phyloP scores from a whole-genome alignment of 2,888 invertebrate genomes.

The Epirrita christyi region DNA sequence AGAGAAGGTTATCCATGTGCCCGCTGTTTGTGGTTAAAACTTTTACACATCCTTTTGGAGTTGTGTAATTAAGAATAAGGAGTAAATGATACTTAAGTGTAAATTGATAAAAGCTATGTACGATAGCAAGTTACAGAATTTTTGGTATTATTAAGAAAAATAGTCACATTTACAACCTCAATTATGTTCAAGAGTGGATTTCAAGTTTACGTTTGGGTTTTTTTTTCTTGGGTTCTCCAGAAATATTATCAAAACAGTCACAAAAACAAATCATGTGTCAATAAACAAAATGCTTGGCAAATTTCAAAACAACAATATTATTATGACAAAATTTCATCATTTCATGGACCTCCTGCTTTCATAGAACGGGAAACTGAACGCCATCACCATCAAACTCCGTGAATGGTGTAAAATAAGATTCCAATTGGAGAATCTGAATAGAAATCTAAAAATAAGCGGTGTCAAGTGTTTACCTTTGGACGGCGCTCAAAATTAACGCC shows the following conservation, averaged over 20 bases:
- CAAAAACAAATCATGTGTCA: background rate
- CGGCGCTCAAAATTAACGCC: slow-evolving; percentile 49
- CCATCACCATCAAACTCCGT: slow-evolving; percentile 19
- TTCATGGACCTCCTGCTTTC: background rate
- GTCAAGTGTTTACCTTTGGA: slow-evolving; percentile 66
- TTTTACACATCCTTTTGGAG: no score
- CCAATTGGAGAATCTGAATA: slow-evolving; percentile 51
- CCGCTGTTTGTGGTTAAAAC: no score
- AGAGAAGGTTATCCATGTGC: no score
- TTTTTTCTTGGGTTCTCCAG: background rate
- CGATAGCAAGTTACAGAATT: no score
- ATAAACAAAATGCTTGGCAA: slow-evolving; percentile 8
- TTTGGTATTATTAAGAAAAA: no score
- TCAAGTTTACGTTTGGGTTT: no score
- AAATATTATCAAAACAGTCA: background rate
- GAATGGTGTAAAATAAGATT: slow-evolving; percentile 44
- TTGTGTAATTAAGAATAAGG: no score
- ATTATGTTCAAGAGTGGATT: no score
- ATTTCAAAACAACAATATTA: slow-evolving; percentile 18
- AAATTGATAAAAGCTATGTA: no score
- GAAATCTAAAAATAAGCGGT: slow-evolving; percentile 60
- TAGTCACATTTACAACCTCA: no score
- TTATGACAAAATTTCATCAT: no score
- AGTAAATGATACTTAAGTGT: no score
- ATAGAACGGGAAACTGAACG: background rate